Evolutionary conservation across 1,140 invertebrate species (phyloP).

Genomic region (Drosophila watanabei): DNA sequence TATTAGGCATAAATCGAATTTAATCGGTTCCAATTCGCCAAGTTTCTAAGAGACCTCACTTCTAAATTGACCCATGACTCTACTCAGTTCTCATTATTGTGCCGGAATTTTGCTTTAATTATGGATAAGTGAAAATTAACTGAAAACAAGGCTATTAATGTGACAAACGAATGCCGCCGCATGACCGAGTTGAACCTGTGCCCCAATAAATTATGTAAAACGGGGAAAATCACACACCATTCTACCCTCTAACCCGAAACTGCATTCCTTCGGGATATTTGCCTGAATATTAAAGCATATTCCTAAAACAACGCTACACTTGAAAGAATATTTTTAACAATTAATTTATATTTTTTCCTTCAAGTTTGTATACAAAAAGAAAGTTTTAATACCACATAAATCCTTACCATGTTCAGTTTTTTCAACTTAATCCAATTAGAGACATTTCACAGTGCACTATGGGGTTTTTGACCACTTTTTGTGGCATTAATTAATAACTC

Average conservation of each 20-base stretch:
- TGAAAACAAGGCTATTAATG: constrained; percentile 51
- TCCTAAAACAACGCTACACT: not conserved
- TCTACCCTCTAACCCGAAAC: not conserved
- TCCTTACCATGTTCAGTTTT: not conserved
- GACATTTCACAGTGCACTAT: too few relatives aligned
- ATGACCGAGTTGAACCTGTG: constrained; percentile 2
- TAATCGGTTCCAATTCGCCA: not conserved
- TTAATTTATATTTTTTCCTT: not conserved
- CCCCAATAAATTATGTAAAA: constrained; percentile 16
- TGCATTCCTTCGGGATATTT: not conserved
- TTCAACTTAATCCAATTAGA: not conserved
- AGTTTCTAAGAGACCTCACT: not conserved
- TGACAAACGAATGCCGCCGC: constrained; percentile 4
- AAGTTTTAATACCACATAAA: not conserved
- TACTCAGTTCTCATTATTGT: not conserved
- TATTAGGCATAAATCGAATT: constrained; percentile 15
- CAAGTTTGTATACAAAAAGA: not conserved
- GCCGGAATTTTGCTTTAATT: constrained; percentile 16
- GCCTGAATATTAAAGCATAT: not conserved
- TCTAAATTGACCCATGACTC: not conserved
- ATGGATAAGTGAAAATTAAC: constrained; percentile 23
- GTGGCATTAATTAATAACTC: too few relatives aligned
- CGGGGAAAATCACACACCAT: not conserved
- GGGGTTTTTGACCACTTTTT: too few relatives aligned
- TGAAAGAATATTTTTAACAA: too few relatives aligned